A percentile compares a stretch with the other conserved stretches of the same genome.
Evolutionary conservation across 2,113 vertebrate species (phyloP).

Genomic region (Alosa alosa): DNA sequence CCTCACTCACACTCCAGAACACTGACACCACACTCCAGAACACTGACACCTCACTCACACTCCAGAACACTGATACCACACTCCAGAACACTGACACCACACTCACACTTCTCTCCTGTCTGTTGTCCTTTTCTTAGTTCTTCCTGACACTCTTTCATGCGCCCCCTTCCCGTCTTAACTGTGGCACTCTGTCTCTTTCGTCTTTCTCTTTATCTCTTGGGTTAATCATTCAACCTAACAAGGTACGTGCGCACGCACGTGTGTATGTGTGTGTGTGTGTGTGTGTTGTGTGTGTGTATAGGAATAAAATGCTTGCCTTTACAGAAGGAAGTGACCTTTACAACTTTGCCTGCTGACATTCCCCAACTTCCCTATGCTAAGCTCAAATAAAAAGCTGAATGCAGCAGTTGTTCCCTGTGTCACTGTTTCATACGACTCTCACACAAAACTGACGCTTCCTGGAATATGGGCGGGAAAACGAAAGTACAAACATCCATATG

Average conservation of each 20-base stretch:
- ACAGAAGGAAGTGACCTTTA: conserved; percentile 47
- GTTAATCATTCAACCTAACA: conserved; percentile 51
- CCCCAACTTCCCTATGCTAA: conserved; percentile 35
- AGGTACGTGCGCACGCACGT: not conserved
- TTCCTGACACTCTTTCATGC: conserved; percentile 14
- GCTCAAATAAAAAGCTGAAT: not conserved
- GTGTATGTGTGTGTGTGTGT: not conserved
- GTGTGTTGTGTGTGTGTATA: conserved; percentile 11
- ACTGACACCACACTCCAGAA: too few relatives aligned
- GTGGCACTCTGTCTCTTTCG: conserved; percentile 2
- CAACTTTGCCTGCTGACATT: conserved; percentile 30
- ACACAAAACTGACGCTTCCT: not conserved
- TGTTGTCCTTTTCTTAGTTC: conserved; percentile 16
- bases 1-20: too few relatives aligned
- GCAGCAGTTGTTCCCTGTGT: not conserved
- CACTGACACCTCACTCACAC: too few relatives aligned
- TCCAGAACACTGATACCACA: too few relatives aligned
- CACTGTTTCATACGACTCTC: not conserved
- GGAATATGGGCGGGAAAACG: not conserved
- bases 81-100: too few relatives aligned
- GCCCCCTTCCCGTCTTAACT: conserved; percentile 16
- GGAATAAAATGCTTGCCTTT: conserved; percentile 27
- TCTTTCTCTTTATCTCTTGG: conserved; percentile 34
- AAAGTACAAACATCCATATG: not conserved
- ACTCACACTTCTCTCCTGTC: conserved; percentile 24